A percentile compares a stretch with the other conserved stretches of the same genome.
Evolutionary conservation across 2,113 vertebrate species (phyloP).

Genomic region (Thomomys bottae): DNA sequence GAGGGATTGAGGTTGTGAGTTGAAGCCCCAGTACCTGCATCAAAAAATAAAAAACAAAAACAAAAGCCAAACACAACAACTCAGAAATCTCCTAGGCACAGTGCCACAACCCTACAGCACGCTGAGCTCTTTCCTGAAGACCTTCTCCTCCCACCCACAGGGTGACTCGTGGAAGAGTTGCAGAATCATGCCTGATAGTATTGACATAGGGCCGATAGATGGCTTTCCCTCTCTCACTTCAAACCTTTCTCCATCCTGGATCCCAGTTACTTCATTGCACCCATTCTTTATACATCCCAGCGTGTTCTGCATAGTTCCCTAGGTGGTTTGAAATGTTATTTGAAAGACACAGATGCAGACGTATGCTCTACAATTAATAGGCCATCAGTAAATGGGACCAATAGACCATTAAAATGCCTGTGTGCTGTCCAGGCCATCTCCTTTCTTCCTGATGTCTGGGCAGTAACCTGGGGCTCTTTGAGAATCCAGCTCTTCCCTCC

Average conservation of each 20-base stretch:
- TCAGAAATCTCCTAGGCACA: neutral
- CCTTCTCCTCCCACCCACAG: neutral
- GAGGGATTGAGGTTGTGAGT: no score
- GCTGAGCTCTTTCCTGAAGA: neutral
- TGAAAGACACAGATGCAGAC: slow-evolving; percentile 69
- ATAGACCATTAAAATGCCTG: slow-evolving; percentile 48
- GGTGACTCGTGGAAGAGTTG: neutral
- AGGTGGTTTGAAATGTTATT: slow-evolving; percentile 68
- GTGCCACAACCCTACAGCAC: neutral
- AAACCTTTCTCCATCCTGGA: slow-evolving; percentile 33
- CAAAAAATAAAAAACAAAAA: no score
- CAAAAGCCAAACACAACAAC: no score
- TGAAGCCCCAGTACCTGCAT: no score
- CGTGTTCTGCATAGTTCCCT: slow-evolving; percentile 30
- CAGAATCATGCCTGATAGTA: neutral
- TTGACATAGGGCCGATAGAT: no score
- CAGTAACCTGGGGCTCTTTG: neutral
- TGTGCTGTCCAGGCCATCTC: neutral
- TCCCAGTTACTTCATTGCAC: slow-evolving; percentile 18
- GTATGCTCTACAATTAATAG: slow-evolving; percentile 63
- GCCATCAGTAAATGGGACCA: slow-evolving; percentile 54
- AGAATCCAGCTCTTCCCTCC: slow-evolving; percentile 12
- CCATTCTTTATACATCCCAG: slow-evolving; percentile 46
- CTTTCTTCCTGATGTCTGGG: slow-evolving; percentile 3
- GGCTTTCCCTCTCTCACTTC: neutral